Conservation (phyloP, 35 echinoderm and acorn worm species). For the Anneissia japonica region DNA sequence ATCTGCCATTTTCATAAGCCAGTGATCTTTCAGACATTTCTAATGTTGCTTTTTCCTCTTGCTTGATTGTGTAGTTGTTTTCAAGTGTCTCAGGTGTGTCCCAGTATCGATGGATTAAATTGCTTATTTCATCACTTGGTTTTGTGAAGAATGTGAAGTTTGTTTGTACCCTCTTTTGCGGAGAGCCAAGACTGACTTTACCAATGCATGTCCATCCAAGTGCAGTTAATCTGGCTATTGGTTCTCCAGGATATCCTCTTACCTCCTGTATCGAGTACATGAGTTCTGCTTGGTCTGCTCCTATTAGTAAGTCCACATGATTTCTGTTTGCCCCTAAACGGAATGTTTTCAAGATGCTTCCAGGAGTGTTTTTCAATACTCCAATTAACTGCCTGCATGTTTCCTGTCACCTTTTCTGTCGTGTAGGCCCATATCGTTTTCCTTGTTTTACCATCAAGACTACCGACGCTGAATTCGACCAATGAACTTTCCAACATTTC, state of each 20-base stretch:
- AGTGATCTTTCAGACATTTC: background rate
- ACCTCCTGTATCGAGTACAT: background rate
- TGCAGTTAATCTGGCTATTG: slow-evolving; percentile 34
- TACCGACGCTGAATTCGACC: background rate
- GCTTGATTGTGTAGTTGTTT: background rate
- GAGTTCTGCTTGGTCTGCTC: slow-evolving; percentile 7
- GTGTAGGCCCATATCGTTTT: background rate
- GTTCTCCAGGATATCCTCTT: slow-evolving; percentile 4
- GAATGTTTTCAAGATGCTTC: background rate
- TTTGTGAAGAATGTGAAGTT: background rate
- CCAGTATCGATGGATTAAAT: background rate
- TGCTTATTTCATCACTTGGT: background rate
- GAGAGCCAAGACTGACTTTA: background rate
- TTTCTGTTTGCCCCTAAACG: background rate
- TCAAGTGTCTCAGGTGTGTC: background rate
- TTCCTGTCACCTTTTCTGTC: background rate
- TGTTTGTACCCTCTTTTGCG: background rate
- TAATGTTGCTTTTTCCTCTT: background rate
- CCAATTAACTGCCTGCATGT: slow-evolving; percentile 1
- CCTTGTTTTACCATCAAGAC: background rate
- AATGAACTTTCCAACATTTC: background rate
- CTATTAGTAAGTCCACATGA: slow-evolving; percentile 6
- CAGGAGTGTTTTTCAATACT: no score
- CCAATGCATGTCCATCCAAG: slow-evolving; percentile 33
- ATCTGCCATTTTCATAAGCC: background rate